phyloP scores from a whole-genome alignment of 2,113 vertebrate species.

The Burhinus bistriatus region DNA sequence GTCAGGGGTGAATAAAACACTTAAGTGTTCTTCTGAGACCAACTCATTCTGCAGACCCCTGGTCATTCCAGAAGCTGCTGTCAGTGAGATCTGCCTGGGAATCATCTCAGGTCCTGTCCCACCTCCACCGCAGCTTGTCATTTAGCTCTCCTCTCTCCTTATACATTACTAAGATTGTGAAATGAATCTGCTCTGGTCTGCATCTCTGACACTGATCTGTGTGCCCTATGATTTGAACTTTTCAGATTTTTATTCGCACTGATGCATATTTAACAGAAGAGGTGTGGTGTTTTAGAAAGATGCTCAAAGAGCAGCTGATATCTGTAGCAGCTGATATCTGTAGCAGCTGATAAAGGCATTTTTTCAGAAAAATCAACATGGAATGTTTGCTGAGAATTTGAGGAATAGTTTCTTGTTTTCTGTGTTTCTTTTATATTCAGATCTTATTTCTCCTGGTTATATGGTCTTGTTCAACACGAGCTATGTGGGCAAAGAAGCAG shows the following conservation, averaged over 20 bases:
- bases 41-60: not conserved
- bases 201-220: not conserved
- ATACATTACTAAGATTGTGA: accelerated
- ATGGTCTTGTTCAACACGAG: not conserved
- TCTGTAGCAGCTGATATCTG: not conserved
- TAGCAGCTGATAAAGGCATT: not conserved
- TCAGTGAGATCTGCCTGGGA: not conserved
- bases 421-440: not conserved
- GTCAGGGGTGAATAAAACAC: not conserved
- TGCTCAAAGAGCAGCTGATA: not conserved
- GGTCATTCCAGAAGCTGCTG: not conserved
- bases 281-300: not conserved
- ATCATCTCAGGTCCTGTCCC: not conserved
- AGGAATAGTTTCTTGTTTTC: not conserved
- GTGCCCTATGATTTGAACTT: not conserved
- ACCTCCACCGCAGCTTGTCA: not conserved
- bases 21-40: not conserved
- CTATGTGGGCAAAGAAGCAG: not conserved
- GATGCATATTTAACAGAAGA: not conserved
- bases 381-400: not conserved
- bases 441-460: not conserved
- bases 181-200: not conserved
- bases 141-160: not conserved
- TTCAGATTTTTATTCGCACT: not conserved
- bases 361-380: not conserved